These are phyloP conservation scores for Philopotamus ludificatus DNA, from an alignment of 1,140 invertebrate species.

Conservation along the genomic window DNA sequence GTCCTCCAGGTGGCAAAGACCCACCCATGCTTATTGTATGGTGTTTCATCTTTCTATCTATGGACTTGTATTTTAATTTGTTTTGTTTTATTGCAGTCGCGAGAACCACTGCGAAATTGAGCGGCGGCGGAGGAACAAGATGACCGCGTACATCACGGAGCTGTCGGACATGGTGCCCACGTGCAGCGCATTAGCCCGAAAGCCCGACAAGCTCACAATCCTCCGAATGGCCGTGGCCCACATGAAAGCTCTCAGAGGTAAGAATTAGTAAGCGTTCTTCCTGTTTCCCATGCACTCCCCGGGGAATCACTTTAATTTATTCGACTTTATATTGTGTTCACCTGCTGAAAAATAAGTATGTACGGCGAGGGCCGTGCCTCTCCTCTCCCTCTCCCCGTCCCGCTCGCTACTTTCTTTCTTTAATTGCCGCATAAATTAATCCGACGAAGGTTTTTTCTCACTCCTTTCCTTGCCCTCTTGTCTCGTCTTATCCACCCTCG, in stretches of 20 bases:
- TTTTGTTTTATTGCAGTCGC: slow-evolving; percentile 61
- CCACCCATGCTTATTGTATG: too few species aligned
- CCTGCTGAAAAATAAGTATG: neutral
- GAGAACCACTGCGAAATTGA: slow-evolving; percentile 99
- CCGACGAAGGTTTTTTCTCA: slow-evolving; percentile 25
- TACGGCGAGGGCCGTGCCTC: neutral
- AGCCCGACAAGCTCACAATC: slow-evolving; percentile 99
- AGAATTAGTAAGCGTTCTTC: slow-evolving; percentile 43
- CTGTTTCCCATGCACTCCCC: too few species aligned
- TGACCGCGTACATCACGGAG: slow-evolving; percentile 99
- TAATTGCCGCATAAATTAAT: slow-evolving; percentile 43
- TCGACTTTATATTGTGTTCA: slow-evolving; percentile 2
- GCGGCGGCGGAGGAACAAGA: slow-evolving; percentile 96
- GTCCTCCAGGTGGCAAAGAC: too few species aligned
- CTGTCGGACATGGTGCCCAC: slow-evolving; percentile 99
- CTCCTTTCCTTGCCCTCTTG: slow-evolving; percentile 25
- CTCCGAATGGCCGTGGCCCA: slow-evolving; percentile 99
- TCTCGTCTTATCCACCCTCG: slow-evolving; percentile 31
- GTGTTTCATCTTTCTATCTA: too few species aligned
- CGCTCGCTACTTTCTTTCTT: slow-evolving; percentile 32
- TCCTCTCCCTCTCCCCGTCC: slow-evolving; percentile 3
- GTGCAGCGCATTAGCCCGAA: slow-evolving; percentile 93
- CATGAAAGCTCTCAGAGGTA: slow-evolving; percentile 95
- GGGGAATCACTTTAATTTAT: neutral
- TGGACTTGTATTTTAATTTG: neutral